Conservation (phyloP, 2,797 vertebrate genomes). For the Toxotes lorentzi region DNA sequence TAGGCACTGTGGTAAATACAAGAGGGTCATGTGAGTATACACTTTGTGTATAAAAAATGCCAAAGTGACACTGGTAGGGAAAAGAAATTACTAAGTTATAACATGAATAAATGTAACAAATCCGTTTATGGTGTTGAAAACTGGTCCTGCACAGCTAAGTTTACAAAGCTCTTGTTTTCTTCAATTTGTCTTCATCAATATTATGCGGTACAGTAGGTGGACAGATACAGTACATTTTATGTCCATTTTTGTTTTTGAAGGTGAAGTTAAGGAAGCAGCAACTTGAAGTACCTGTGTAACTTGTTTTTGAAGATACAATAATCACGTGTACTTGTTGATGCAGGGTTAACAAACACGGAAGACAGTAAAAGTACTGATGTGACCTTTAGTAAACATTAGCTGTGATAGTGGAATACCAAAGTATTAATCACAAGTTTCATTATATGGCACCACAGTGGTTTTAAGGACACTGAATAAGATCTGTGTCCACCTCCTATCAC, state of each 20-base stretch:
- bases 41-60: not conserved
- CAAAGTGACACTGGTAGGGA: not conserved
- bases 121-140: not conserved
- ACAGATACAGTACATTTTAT: not conserved
- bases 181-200: not conserved
- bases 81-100: not conserved
- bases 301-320: slow-evolving; percentile 12
- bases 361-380: not conserved
- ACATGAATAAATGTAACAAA: not conserved
- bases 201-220: not conserved
- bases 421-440: not conserved
- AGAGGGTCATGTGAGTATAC: too few species aligned
- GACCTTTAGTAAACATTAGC: not conserved
- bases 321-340: not conserved
- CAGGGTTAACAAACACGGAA: slow-evolving; percentile 6
- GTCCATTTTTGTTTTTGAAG: not conserved
- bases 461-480: not conserved
- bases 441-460: not conserved
- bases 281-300: slow-evolving; percentile 21
- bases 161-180: not conserved
- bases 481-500: not conserved
- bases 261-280: not conserved
- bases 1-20: not conserved
- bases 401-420: not conserved
- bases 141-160: too few species aligned